Base-by-base conservation (phyloP, 2,888 invertebrate genomes). In the Himalopsyche kuldschensis region DNA sequence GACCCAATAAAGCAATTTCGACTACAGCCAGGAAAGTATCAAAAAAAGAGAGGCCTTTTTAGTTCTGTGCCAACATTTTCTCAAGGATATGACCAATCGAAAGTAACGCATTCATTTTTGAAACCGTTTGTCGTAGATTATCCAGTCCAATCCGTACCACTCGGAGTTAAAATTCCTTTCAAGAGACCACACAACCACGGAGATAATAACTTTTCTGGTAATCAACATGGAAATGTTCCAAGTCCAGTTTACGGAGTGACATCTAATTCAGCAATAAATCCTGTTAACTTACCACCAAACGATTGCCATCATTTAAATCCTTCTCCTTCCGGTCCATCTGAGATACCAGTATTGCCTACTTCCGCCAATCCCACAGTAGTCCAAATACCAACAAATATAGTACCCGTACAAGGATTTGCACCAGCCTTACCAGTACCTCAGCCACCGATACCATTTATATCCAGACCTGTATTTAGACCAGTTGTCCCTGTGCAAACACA, bases 71-170 rank as follows among this genome's bases (percentile, higher is more conserved):
- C 92, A 0, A 89, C 92, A 3, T 92, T 89, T 88, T 92, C 92
- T 84, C 89, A 91, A 6, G 92, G 92, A 47, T 90, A 91, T 84
- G 92, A 92, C 85, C 90, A 91, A 77, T 91, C 92, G 0, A 89
- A 88, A 6, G 90, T 92, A 20, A 90, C 91, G 0, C 92, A 92
- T 87, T 92, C 92, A 0, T 88, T 92, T 10, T 87, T 92, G 20
- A 92, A 92, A 86, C 92, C 92, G 0, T 85, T 92, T 6, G 90
- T 92, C 15, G 91, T 92, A 0, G 89, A 90, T 1, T 92, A 92
- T 85, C 92, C 92, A 0, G 91, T 92, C 0, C 89, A 91, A 0
- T 90, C 91, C 0, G 88, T 91, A 0, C 91, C 91, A 0, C 88
- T 91, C 5, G 90, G 90, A 6, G 91, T 91, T 1, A 92, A 91